Conservation (phyloP, 2,888 invertebrate species). For the Caenorhabditis zanzibari region DNA sequence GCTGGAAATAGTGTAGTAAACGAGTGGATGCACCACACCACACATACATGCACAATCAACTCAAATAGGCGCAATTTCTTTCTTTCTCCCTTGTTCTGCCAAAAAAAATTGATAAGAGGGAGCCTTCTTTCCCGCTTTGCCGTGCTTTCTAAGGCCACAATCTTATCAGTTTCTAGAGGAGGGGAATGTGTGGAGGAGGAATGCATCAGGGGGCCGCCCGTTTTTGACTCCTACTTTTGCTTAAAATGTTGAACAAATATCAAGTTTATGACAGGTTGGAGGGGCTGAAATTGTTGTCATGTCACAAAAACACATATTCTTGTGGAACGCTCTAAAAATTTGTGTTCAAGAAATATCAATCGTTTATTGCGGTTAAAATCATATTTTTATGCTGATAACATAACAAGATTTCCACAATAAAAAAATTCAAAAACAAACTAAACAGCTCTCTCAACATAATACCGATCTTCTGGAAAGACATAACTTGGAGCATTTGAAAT, state of each 20-base stretch:
- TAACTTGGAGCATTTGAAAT: constrained; percentile 17
- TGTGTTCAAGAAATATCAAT: neutral
- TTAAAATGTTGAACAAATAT: constrained; percentile 46
- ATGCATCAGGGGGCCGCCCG: constrained; percentile 53
- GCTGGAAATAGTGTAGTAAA: constrained; percentile 37
- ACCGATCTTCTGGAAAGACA: constrained; percentile 20
- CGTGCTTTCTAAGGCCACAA: constrained; percentile 30
- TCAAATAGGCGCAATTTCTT: constrained; percentile 41
- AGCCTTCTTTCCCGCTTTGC: constrained; percentile 8
- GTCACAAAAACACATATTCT: neutral
- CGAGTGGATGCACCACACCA: constrained; percentile 16
- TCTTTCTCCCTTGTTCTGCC: constrained; percentile 18
- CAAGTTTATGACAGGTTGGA: constrained; percentile 37
- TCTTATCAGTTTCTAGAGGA: constrained; percentile 38
- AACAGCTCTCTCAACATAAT: constrained; percentile 20
- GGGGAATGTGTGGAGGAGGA: constrained; percentile 26
- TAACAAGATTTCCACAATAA: neutral
- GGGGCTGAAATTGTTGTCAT: constrained; percentile 12
- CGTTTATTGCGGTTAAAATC: too few species aligned
- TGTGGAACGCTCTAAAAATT: neutral
- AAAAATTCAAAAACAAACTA: neutral
- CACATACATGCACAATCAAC: constrained; percentile 26
- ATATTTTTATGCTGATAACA: too few species aligned
- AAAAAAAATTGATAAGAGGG: constrained; percentile 38
- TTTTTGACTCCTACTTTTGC: constrained; percentile 31